phyloP scores from a whole-genome alignment of 2,888 invertebrate genomes.

The Drosophila helvetica region DNA sequence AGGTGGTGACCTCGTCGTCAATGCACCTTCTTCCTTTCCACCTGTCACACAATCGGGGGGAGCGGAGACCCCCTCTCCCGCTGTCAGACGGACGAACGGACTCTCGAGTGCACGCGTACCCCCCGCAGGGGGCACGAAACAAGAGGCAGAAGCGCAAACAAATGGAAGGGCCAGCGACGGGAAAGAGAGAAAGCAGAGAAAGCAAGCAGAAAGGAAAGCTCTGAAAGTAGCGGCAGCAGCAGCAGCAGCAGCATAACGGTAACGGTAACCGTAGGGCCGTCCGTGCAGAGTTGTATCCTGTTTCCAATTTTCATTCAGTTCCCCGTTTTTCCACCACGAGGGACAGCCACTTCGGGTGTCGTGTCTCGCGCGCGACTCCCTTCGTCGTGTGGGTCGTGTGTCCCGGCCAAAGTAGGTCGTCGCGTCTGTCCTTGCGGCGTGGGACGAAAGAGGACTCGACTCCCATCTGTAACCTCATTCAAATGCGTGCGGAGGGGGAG shows the following conservation, averaged over 20 bases:
- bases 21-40: constrained; percentile 42
- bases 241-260: constrained; percentile 22
- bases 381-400: not conserved
- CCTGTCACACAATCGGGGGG: constrained; percentile 42
- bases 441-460: constrained; percentile 29
- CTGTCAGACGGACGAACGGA: constrained; percentile 20
- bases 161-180: not conserved
- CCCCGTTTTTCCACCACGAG: constrained; percentile 39
- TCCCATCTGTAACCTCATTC: constrained; percentile 67
- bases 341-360: constrained; percentile 24
- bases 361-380: constrained; percentile 1
- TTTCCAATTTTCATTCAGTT: constrained; percentile 76
- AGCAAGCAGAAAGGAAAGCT: constrained; percentile 13
- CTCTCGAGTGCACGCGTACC: constrained; percentile 50
- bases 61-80: not conserved
- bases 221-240: constrained; percentile 58
- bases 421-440: constrained; percentile 45
- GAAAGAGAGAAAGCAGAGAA: not conserved
- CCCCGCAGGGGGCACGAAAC: constrained; percentile 38
- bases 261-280: constrained; percentile 25
- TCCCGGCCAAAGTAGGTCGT: constrained; percentile 70
- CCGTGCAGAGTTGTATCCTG: constrained; percentile 55
- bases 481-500: constrained; percentile 23
- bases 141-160: constrained; percentile 33
- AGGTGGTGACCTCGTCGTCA: constrained; percentile 52